Conservation (phyloP, 1,140 invertebrate species). For the Agrypnia vestita region DNA sequence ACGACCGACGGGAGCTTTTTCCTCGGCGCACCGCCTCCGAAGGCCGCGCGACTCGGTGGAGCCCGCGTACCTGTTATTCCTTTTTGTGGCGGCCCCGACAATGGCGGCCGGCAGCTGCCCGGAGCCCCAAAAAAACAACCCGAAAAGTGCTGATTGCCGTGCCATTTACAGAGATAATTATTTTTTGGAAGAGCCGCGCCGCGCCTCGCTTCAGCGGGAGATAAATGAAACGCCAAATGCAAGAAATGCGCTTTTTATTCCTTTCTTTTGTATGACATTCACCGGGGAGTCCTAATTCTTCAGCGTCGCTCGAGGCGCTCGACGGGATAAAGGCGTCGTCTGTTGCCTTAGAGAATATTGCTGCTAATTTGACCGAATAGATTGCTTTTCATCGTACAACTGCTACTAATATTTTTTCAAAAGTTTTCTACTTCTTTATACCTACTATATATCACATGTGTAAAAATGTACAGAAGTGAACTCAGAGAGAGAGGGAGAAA, state of each 20-base stretch:
- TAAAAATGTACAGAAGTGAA: no score
- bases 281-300: constrained; percentile 32
- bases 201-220: constrained; percentile 31
- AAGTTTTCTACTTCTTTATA: no score
- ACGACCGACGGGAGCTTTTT: constrained; percentile 15
- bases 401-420: background rate
- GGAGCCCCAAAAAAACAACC: constrained; percentile 49
- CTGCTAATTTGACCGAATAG: constrained; percentile 9
- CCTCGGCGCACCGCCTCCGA: background rate
- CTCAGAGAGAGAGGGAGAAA: no score
- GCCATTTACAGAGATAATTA: constrained; percentile 58
- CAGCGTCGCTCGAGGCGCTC: constrained; percentile 14
- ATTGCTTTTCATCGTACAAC: background rate
- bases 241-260: constrained; percentile 42
- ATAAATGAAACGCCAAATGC: constrained; percentile 42
- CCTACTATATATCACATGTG: no score
- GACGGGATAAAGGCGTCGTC: background rate
- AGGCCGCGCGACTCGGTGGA: background rate
- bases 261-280: constrained; percentile 19
- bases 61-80: constrained; percentile 36
- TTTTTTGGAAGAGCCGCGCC: constrained; percentile 50
- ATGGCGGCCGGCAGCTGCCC: constrained; percentile 52
- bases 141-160: constrained; percentile 53
- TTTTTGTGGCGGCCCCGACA: constrained; percentile 50
- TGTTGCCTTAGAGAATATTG: constrained; percentile 8